A percentile compares a stretch with the other conserved stretches of the same genome.
Evolutionary conservation across 2,797 vertebrate species (phyloP).

Genomic region (Alosa sapidissima): DNA sequence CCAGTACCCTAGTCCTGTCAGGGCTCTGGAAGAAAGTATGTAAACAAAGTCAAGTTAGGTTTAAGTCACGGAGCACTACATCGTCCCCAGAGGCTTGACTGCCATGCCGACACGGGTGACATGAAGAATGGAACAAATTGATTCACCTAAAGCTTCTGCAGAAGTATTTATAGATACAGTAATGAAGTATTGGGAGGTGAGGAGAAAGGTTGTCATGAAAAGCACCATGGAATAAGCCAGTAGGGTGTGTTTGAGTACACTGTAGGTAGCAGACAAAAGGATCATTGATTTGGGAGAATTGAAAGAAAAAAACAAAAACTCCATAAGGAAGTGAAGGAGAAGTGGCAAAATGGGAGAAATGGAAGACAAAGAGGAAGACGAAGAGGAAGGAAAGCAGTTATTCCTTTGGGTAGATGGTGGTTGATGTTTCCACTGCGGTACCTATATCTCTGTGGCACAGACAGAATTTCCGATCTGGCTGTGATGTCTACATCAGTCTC

Average conservation of each 20-base stretch:
- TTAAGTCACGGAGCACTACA: conserved; percentile 59
- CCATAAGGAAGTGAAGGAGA: conserved; percentile 34
- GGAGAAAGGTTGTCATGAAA: conserved; percentile 49
- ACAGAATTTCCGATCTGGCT: background rate
- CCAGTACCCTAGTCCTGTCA: conserved; percentile 59
- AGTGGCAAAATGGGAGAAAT: conserved; percentile 50
- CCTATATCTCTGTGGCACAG: conserved; percentile 6
- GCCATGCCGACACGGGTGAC: conserved; percentile 52
- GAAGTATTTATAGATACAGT: conserved; percentile 54
- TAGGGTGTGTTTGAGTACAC: conserved; percentile 54
- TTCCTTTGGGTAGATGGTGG: background rate
- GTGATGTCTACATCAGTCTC: conserved; percentile 47
- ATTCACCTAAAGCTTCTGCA: conserved; percentile 49
- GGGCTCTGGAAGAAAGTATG: conserved; percentile 58
- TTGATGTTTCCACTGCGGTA: background rate
- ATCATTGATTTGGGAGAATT: conserved; percentile 45
- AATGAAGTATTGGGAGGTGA: conserved; percentile 44
- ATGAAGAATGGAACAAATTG: conserved; percentile 46
- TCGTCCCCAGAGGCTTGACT: conserved; percentile 50
- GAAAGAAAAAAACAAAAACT: conserved; percentile 51
- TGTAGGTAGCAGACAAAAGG: conserved; percentile 51
- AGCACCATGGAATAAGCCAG: conserved; percentile 38
- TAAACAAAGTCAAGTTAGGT: conserved; percentile 66
- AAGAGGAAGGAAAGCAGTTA: background rate
- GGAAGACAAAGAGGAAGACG: conserved; percentile 50